Evolutionary conservation across 2,888 invertebrate species (phyloP).

Genomic region (Nesidiocoris tenuis): DNA sequence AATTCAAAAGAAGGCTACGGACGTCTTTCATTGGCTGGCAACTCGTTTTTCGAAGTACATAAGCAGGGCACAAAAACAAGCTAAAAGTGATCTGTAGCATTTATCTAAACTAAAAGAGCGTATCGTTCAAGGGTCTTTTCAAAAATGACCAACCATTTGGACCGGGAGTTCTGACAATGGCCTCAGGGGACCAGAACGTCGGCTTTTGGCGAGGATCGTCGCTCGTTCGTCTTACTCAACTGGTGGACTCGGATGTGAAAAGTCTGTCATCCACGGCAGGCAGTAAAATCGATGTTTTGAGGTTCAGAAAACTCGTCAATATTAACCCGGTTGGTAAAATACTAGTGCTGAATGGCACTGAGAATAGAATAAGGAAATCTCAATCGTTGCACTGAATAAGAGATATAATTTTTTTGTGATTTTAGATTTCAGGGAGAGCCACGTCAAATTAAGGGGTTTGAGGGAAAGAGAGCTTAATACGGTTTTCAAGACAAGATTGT

Average conservation of each 20-base stretch:
- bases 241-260: constrained; percentile 6
- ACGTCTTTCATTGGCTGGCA: constrained; percentile 33
- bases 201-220: constrained; percentile 43
- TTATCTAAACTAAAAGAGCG: too few relatives aligned
- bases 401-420: too few relatives aligned
- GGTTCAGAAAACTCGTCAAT: constrained; percentile 36
- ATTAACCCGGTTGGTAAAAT: constrained; percentile 33
- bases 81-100: too few relatives aligned
- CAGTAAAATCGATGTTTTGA: constrained; percentile 3
- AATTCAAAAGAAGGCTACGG: constrained; percentile 42
- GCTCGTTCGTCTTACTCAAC: constrained; percentile 28
- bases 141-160: constrained; percentile 38
- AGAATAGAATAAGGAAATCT: too few relatives aligned
- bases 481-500: too few relatives aligned
- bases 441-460: too few relatives aligned
- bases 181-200: constrained; percentile 38
- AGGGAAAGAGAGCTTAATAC: too few relatives aligned
- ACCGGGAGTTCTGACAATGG: constrained; percentile 42
- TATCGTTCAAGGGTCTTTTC: constrained; percentile 32
- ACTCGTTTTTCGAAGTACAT: constrained; percentile 20
- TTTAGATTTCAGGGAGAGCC: too few relatives aligned
- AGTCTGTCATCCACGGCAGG: constrained; percentile 2
- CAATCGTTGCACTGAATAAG: too few relatives aligned
- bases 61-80: too few relatives aligned
- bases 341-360: not conserved